Conservation (phyloP, 1,140 invertebrate species). For the Drosophila varians region DNA sequence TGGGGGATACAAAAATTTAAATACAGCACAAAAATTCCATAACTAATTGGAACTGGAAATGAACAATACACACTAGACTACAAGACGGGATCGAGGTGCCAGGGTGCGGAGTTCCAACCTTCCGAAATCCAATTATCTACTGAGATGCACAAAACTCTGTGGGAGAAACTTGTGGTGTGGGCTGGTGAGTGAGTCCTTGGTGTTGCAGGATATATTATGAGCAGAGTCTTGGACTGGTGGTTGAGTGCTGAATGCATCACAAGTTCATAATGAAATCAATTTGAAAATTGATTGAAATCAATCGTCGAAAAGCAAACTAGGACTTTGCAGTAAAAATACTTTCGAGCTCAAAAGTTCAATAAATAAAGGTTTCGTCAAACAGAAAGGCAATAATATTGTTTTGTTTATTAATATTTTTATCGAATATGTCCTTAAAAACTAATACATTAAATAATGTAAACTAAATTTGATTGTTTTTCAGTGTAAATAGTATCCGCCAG, state of each 20-base stretch:
- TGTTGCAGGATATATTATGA: constrained; percentile 20
- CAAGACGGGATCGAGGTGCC: neutral
- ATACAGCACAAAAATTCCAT: constrained; percentile 49
- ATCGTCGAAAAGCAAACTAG: constrained; percentile 45
- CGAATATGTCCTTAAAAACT: neutral
- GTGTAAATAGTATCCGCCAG: constrained; percentile 9
- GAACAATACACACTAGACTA: constrained; percentile 30
- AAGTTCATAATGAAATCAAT: constrained; percentile 78
- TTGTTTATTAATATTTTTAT: neutral
- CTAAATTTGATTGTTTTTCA: neutral
- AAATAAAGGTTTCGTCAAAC: neutral
- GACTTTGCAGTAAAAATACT: constrained; percentile 5
- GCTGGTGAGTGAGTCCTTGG: neutral
- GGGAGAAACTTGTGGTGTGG: constrained; percentile 11
- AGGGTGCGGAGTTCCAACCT: constrained; percentile 3
- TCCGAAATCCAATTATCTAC: constrained; percentile 59
- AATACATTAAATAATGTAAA: too few relatives aligned
- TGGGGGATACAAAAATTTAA: constrained; percentile 46
- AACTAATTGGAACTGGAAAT: constrained; percentile 59
- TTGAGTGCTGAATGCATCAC: constrained; percentile 49
- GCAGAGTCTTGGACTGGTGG: neutral
- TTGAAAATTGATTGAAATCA: too few relatives aligned
- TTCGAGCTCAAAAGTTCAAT: neutral
- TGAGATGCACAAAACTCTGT: constrained; percentile 37
- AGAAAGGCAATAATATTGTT: neutral